Percentiles rank a stretch among this genome's conserved stretches.
These are phyloP conservation scores for Latrodectus elegans DNA, from an alignment of 2,888 invertebrate species.

Conservation along the genomic window DNA sequence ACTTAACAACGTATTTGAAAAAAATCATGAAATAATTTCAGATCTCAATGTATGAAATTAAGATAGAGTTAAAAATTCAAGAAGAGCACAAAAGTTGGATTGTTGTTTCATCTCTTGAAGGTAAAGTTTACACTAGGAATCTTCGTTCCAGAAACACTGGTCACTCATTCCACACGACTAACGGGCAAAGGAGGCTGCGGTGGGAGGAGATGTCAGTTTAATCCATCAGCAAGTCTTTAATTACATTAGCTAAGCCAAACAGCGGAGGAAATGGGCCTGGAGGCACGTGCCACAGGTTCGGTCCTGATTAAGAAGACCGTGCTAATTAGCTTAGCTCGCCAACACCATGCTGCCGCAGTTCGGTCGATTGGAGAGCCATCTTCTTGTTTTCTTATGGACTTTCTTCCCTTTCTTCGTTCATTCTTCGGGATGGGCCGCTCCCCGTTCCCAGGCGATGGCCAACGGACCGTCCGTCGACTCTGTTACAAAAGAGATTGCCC, in stretches of 20 bases:
- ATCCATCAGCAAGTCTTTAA: constrained; percentile 64
- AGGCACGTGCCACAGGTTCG: constrained; percentile 67
- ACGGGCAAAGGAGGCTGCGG: neutral
- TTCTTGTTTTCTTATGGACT: constrained; percentile 17
- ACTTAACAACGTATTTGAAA: too few relatives aligned
- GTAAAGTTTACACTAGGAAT: neutral
- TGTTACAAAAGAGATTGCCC: constrained; percentile 9
- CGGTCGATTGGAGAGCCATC: constrained; percentile 26
- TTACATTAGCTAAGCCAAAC: constrained; percentile 53
- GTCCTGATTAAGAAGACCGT: constrained; percentile 61
- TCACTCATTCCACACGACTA: constrained; percentile 51
- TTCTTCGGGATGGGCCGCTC: neutral
- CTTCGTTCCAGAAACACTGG: constrained; percentile 2
- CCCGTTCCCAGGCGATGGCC: constrained; percentile 9
- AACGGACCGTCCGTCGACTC: constrained; percentile 28
- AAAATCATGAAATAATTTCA: too few relatives aligned
- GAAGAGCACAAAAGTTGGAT: neutral
- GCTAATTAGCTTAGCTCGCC: constrained; percentile 58
- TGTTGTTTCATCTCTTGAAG: neutral
- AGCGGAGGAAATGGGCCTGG: constrained; percentile 13
- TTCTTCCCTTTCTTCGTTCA: constrained; percentile 21
- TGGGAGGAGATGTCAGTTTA: constrained; percentile 29
- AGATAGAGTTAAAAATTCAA: too few relatives aligned
- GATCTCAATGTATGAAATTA: too few relatives aligned
- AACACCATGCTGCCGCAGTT: neutral